A percentile compares a stretch with the other conserved stretches of the same genome.
These are phyloP conservation scores for Drepana arcuata DNA, from an alignment of 1,140 invertebrate species.

Conservation along the genomic window DNA sequence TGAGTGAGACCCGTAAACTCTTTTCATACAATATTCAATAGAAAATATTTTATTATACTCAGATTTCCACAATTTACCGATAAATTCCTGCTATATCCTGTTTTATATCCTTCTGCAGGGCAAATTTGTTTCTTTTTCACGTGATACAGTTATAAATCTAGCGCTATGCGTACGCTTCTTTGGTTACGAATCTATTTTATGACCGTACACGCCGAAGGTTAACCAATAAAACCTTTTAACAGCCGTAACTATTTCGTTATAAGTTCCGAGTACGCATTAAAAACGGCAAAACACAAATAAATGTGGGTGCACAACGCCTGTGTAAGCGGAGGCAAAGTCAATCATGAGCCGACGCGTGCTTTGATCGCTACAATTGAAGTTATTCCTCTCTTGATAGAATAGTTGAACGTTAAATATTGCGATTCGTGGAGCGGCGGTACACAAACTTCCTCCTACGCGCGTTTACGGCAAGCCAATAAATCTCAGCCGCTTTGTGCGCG, in stretches of 20 bases:
- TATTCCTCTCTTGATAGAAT: conserved; percentile 51
- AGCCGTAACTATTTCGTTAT: conserved; percentile 71
- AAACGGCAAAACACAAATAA: conserved; percentile 68
- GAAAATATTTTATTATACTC: conserved; percentile 66
- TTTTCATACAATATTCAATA: conserved; percentile 66
- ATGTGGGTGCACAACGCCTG: conserved; percentile 61
- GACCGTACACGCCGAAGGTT: conserved; percentile 65
- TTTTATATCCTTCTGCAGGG: conserved; percentile 60
- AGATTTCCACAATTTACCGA: conserved; percentile 64
- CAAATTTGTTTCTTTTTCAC: conserved; percentile 66
- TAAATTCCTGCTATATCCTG: conserved; percentile 61
- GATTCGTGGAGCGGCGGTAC: conserved; percentile 33
- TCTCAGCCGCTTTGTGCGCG: conserved; percentile 43
- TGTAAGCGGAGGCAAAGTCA: conserved; percentile 29
- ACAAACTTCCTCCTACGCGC: conserved; percentile 48
- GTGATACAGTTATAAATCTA: conserved; percentile 66
- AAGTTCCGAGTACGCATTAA: conserved; percentile 70
- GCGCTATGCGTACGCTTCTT: conserved; percentile 57
- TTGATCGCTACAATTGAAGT: conserved; percentile 63
- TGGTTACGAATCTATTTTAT: conserved; percentile 70
- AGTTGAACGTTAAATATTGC: conserved; percentile 58
- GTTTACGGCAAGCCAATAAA: conserved; percentile 48
- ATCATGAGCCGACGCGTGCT: conserved; percentile 41
- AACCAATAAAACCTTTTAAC: conserved; percentile 72
- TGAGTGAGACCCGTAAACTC: conserved; percentile 54